phyloP scores from a whole-genome alignment of 2,888 invertebrate genomes.

The Melanchra persicariae region DNA sequence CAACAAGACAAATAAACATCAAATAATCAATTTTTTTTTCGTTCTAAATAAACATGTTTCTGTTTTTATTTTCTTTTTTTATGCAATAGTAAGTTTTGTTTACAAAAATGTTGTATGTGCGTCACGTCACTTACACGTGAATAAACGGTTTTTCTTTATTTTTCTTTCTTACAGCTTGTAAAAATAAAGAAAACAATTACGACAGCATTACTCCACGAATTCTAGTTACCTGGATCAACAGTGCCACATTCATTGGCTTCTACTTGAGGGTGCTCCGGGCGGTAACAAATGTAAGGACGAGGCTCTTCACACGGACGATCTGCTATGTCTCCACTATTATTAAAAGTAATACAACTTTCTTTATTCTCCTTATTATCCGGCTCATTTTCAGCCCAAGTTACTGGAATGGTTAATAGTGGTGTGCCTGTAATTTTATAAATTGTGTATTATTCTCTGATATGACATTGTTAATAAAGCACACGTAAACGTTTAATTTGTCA shows the following conservation, averaged over 20 bases:
- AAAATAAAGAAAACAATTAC: no score
- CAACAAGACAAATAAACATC: no score
- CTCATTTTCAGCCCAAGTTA: constrained; percentile 56
- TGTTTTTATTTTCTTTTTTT: no score
- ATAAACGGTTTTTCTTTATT: no score
- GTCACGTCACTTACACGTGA: no score
- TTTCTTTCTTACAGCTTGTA: no score
- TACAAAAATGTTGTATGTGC: no score
- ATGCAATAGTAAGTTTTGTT: no score
- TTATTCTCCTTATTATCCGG: constrained; percentile 57
- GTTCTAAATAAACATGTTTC: no score
- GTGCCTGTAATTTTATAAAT: constrained; percentile 47
- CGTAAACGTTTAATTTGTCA: not conserved
- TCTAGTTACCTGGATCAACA: constrained; percentile 40
- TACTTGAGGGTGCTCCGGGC: not conserved
- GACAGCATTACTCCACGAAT: no score
- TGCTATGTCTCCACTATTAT: constrained; percentile 39
- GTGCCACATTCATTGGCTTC: constrained; percentile 60
- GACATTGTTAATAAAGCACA: no score
- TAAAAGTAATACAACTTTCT: constrained; percentile 61
- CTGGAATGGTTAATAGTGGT: constrained; percentile 45
- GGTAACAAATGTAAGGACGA: constrained; percentile 60
- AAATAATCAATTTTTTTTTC: no score
- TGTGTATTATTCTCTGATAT: not conserved
- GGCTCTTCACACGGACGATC: constrained; percentile 48